Evolutionary conservation across 2,888 invertebrate genomes (phyloP), one percentile per base, ranked within the genome.

Genomic region (Oeneis ivallda): DNA sequence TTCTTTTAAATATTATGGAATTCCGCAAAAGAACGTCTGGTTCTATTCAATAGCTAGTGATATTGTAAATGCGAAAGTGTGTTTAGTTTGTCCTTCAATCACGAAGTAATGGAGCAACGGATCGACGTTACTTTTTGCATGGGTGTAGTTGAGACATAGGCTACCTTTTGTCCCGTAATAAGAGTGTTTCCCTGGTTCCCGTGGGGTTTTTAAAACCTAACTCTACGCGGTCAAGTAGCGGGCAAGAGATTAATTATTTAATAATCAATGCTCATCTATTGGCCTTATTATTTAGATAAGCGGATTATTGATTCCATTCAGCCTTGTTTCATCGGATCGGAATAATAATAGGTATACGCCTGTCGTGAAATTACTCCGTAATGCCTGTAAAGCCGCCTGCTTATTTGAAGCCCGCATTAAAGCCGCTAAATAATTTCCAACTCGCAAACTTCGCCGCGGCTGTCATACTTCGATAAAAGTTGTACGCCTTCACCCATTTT

Each of bases 381-480:
- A 68, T 59, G 62, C 57, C 65, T 62, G 57, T 57, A 39, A 57
- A 19, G 26, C 41, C 43, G 57, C 67, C 53, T 65, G 61, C 58
- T 67, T 62, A 66, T 56, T 66, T 52, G 39, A 39, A 58, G 68
- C 58, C 59, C 62, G 63, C 65, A 60, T 64, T 64, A 66, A 58
- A 56, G 65, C 45, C 13, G 47, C 26, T 60, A 57, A 71, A 68
- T 66, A 69, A 72, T 65, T 71, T 68, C 54, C 43, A 72, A 70
- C 62, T 70, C 66, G 39, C 64, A 26, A 70, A 68, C 70, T 71
- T 57, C 62, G 62, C 62, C 68, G 73, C 59, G 15, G 17, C 70
- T 73, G 73, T 71, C 73, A 68, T 70, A 65, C 69, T 74, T 72
- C 66, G 73, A 73, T 74, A 70, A 71, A 72, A 65, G 45, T 62